Evolutionary conservation across 2,797 vertebrate species (phyloP).

Genomic region (Hemitrygon akajei): DNA sequence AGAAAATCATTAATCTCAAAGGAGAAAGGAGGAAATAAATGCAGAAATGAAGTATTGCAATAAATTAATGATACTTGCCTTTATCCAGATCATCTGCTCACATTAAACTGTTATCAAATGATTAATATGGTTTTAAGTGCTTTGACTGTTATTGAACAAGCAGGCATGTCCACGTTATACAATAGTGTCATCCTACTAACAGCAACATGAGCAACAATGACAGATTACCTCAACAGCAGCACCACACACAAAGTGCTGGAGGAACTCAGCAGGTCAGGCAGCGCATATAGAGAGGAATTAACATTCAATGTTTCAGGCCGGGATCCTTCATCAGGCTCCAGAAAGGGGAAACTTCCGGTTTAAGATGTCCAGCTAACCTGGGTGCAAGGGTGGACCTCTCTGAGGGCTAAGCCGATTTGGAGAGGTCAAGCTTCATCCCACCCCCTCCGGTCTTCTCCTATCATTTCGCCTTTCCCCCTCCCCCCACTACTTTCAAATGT

Average conservation of each 20-base stretch:
- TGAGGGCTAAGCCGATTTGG: too few relatives aligned
- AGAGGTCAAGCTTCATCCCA: too few relatives aligned
- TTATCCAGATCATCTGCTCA: neutral
- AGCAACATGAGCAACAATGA: neutral
- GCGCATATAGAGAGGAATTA: too few relatives aligned
- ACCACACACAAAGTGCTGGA: neutral
- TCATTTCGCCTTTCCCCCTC: too few relatives aligned
- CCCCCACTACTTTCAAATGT: too few relatives aligned
- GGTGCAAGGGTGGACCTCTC: too few relatives aligned
- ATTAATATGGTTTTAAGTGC: neutral
- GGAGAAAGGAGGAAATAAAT: neutral
- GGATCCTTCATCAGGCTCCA: too few relatives aligned
- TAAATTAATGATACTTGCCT: slow-evolving; percentile 14
- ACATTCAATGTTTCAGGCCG: too few relatives aligned
- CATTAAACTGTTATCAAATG: neutral
- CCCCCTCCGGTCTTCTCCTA: too few relatives aligned
- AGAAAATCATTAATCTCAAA: slow-evolving; percentile 20
- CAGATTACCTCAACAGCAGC: neutral
- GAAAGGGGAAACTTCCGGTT: too few relatives aligned
- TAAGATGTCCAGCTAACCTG: too few relatives aligned
- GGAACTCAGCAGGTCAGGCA: too few relatives aligned
- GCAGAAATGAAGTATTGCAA: neutral
- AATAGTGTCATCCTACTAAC: neutral
- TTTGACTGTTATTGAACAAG: neutral
- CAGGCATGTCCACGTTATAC: neutral